A percentile compares a stretch with the other conserved stretches of the same genome.
Evolutionary conservation across 2,113 vertebrate genomes (phyloP).

Genomic region (Oncorhynchus clarkii): DNA sequence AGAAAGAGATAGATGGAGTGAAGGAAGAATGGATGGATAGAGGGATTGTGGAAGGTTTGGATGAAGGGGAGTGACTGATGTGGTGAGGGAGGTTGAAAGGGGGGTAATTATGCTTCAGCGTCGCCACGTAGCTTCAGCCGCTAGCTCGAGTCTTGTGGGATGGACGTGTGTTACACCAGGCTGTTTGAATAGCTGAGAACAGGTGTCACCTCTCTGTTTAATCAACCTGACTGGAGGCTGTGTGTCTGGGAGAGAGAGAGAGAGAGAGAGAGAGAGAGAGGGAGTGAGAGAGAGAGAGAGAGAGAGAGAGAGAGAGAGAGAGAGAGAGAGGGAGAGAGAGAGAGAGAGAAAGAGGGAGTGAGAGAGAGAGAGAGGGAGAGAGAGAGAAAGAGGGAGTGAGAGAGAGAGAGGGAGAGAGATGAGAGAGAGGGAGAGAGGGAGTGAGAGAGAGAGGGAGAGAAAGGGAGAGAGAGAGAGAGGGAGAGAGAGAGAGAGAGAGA

Average conservation of each 20-base stretch:
- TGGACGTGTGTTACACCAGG: neutral
- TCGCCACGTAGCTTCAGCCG: no score
- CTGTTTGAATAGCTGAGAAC: neutral
- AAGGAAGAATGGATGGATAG: neutral
- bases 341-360: neutral
- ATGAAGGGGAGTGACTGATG: neutral
- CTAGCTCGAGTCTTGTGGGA: neutral
- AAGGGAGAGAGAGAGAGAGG: no score
- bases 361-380: neutral
- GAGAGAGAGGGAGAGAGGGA: no score
- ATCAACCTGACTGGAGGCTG: neutral
- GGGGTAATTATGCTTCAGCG: neutral
- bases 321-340: neutral
- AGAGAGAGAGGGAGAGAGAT: neutral
- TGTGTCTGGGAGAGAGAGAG: neutral
- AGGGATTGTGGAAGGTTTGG: neutral
- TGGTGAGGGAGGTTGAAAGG: neutral
- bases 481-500: no score
- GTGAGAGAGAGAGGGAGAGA: no score
- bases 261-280: neutral
- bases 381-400: neutral
- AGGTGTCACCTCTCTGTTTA: neutral
- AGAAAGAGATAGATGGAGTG: neutral
- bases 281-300: neutral
- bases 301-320: neutral